These are phyloP conservation scores for Leptoclinus maculatus DNA, from an alignment of 2,797 vertebrate species.

Conservation along the genomic window DNA sequence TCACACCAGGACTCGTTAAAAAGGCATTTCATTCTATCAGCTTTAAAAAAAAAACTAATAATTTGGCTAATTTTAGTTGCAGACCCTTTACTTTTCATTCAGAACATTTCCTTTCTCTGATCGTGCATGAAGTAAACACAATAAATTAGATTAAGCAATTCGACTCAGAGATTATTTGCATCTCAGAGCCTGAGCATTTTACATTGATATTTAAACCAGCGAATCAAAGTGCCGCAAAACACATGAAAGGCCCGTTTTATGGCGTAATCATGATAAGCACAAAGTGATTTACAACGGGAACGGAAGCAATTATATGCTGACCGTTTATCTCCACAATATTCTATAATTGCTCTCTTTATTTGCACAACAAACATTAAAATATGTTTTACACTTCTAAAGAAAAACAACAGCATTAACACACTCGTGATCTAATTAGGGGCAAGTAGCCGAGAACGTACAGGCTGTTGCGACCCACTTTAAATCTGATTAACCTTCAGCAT, in stretches of 20 bases:
- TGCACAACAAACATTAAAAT: slow-evolving; percentile 63
- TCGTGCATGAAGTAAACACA: slow-evolving; percentile 32
- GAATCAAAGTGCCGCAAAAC: slow-evolving; percentile 33
- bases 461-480: slow-evolving; percentile 26
- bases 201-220: slow-evolving; percentile 41
- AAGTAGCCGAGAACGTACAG: background rate
- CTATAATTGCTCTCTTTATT: slow-evolving; percentile 65
- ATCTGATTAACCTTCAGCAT: slow-evolving; percentile 27
- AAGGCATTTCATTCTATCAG: slow-evolving; percentile 8
- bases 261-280: slow-evolving; percentile 47
- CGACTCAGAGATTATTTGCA: slow-evolving; percentile 43
- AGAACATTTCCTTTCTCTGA: slow-evolving; percentile 12
- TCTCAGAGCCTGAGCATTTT: slow-evolving; percentile 17
- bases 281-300: slow-evolving; percentile 51
- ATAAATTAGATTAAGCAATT: slow-evolving; percentile 41
- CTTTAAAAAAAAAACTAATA: background rate
- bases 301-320: slow-evolving; percentile 58
- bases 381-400: slow-evolving; percentile 29
- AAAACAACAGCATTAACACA: slow-evolving; percentile 37
- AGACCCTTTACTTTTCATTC: background rate
- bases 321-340: slow-evolving; percentile 57
- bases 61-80: background rate
- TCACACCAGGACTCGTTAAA: slow-evolving; percentile 17
- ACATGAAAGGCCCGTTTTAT: slow-evolving; percentile 36
- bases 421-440: slow-evolving; percentile 39